Evolutionary conservation across 2,888 invertebrate species (phyloP), one percentile per base, ranked within the genome.

Genomic region (Physocephala rufipes): DNA sequence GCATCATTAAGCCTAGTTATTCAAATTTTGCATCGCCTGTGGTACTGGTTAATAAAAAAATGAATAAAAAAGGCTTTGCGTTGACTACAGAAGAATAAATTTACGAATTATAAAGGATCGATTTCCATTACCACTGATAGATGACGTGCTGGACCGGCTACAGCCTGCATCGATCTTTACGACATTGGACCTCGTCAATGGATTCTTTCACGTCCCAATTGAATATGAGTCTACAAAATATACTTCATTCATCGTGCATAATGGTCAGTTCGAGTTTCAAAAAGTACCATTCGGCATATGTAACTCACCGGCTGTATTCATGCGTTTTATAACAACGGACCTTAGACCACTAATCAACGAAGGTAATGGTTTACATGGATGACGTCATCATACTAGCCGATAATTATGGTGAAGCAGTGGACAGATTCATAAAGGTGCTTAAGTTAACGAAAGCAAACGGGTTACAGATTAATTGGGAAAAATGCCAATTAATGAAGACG

Each of bases 211-310:
- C 36, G 67, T 74, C 9, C 72, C 72, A 1, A 30, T 74, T 24
- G 65, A 59, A 21, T 63, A 36, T 55, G 55, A 28, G 19, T 71
- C 66, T 28, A 61, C 67, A 12, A 74, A 70, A 55, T 73, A 74
- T 55, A 74, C 71, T 7, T 62, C 69, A 24, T 75, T 75, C 24
- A 19, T 71, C 5, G 55, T 67, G 2, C 70, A 68, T 16, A 30
- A 62, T 13, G 62, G 62, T 1, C 62, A 62, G 13, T 62, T 43
- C 1, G 58, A 58, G 28, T 58, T 58, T 58, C 28, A 28, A 58
- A 79, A 75, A 72, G 79, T 79, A 64, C 84, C 85, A 0, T 86
- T 85, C 77, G 85, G 85, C 5, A 67, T 84, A 5, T 82, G 81
- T 62, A 83, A 82, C 19, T 78, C 78, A 7, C 85, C 85, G 9